Percentiles rank a stretch among this genome's conserved stretches.
Evolutionary conservation across 2,797 vertebrate genomes (phyloP).

Genomic region (Sebastes cheni): DNA sequence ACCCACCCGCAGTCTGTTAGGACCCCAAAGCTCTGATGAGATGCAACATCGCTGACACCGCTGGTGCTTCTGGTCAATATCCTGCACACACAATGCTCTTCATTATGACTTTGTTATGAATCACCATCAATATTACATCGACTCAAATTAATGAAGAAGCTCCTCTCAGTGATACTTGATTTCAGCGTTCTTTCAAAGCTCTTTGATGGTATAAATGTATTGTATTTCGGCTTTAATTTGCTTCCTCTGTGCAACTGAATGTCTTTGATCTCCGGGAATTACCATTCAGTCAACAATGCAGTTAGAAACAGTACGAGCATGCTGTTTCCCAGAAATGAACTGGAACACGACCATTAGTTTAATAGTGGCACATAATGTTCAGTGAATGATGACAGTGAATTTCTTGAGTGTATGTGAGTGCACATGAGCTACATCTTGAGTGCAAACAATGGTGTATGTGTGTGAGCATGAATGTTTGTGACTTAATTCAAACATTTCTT

Average conservation of each 20-base stretch:
- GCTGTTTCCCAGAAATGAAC: not conserved
- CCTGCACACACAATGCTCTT: conserved; percentile 38
- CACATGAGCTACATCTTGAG: not conserved
- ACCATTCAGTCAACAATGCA: conserved; percentile 17
- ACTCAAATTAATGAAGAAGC: conserved; percentile 40
- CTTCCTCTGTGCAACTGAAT: not conserved
- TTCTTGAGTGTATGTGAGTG: not conserved
- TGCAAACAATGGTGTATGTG: not conserved
- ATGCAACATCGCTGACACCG: conserved; percentile 40
- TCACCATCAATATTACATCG: conserved; percentile 35
- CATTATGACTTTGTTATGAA: conserved; percentile 56
- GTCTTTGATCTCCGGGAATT: conserved; percentile 24
- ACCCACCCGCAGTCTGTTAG: conserved; percentile 28
- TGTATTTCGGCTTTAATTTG: conserved; percentile 27
- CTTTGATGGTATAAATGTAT: not conserved
- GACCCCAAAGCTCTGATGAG: conserved; percentile 34
- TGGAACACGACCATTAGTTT: conserved; percentile 11
- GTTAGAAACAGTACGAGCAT: not conserved
- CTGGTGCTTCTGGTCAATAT: conserved; percentile 49
- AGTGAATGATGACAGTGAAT: conserved; percentile 12
- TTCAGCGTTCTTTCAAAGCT: not conserved
- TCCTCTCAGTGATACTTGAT: conserved; percentile 12
- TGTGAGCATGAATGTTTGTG: not conserved
- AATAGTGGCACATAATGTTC: conserved; percentile 6
- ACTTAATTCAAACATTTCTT: not conserved